These are phyloP conservation scores for Eptesicus fuscus DNA, from an alignment of 2,113 vertebrate genomes.

Conservation along the genomic window DNA sequence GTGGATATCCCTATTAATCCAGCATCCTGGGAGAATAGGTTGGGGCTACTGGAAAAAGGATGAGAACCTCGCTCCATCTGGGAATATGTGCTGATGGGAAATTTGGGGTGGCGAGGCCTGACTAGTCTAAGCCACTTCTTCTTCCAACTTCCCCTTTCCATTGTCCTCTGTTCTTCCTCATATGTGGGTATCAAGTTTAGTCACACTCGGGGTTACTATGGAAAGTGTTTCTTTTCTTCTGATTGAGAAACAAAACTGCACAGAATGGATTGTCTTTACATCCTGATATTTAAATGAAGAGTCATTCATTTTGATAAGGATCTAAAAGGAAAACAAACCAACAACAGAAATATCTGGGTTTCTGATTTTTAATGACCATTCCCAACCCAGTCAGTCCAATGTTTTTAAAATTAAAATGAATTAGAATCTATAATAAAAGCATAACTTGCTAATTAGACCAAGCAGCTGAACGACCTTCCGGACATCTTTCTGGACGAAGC, in stretches of 20 bases:
- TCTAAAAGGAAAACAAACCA: slow-evolving; percentile 14
- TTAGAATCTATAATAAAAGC: not conserved
- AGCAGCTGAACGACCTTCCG: too few species aligned
- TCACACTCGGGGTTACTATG: not conserved
- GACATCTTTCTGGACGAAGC: too few species aligned
- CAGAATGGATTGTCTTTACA: not conserved
- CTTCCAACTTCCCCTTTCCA: not conserved
- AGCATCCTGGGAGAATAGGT: not conserved
- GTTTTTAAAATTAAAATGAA: slow-evolving; percentile 28
- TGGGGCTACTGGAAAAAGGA: not conserved
- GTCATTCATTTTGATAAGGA: slow-evolving; percentile 13
- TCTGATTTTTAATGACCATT: not conserved
- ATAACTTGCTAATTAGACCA: too few species aligned
- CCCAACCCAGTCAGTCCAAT: not conserved
- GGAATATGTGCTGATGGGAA: not conserved
- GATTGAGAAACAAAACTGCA: slow-evolving; percentile 16
- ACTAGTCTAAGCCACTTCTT: not conserved
- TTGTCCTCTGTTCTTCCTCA: not conserved
- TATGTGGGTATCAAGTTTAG: not conserved
- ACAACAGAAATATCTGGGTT: not conserved
- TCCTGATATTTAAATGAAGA: slow-evolving; percentile 14
- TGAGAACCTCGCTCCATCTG: not conserved
- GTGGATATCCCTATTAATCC: too few species aligned
- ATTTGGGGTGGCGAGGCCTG: not conserved
- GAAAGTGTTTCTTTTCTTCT: slow-evolving; percentile 30